Percentiles rank a stretch among this genome's conserved stretches.
Conservation (phyloP, 2,797 vertebrate genomes). For the Molossus molossus region DNA sequence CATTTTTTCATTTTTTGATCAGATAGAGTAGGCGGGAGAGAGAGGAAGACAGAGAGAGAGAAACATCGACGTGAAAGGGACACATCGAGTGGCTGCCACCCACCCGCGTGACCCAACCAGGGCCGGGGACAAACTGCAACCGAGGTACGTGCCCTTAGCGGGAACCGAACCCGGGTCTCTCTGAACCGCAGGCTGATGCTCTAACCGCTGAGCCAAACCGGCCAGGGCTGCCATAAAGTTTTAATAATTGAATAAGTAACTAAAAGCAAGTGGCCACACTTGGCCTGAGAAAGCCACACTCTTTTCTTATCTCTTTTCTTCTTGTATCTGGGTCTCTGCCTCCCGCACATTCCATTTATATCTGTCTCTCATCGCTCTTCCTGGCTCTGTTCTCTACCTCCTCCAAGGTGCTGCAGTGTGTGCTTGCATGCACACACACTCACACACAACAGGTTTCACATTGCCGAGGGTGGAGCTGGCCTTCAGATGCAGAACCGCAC, state of each 20-base stretch:
- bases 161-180: no score
- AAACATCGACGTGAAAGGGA: no score
- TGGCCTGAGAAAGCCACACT: neutral
- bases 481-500: neutral
- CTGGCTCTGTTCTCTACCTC: neutral
- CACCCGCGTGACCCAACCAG: no score
- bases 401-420: neutral
- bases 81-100: no score
- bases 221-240: neutral
- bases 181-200: no score
- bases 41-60: no score
- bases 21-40: no score
- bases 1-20: no score
- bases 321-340: neutral
- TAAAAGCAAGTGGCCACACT: neutral
- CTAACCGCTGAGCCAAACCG: no score
- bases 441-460: neutral
- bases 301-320: neutral
- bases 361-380: neutral
- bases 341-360: neutral
- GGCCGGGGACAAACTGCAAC: no score
- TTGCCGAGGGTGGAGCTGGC: neutral
- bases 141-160: no score
- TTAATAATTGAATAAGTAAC: neutral
- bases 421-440: accelerated